A percentile compares a stretch with the other conserved stretches of the same genome.
These are phyloP conservation scores for Melanotus villosus DNA, from an alignment of 2,888 invertebrate genomes.

Conservation along the genomic window DNA sequence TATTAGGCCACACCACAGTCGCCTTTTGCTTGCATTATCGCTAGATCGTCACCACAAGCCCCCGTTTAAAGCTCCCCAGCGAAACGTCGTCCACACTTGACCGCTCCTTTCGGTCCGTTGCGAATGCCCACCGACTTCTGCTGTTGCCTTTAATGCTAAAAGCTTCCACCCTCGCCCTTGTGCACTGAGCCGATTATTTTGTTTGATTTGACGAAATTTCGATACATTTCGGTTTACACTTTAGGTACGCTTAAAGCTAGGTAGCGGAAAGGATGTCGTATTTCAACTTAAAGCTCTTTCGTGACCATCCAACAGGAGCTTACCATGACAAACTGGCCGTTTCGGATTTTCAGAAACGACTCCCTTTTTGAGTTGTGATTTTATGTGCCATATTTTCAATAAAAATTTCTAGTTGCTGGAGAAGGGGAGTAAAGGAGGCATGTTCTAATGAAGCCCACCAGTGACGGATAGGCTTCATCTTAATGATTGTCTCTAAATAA, in stretches of 20 bases:
- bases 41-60: constrained; percentile 36
- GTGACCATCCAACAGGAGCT: too few relatives aligned
- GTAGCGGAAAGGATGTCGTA: too few relatives aligned
- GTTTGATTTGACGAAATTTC: constrained; percentile 38
- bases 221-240: constrained; percentile 24
- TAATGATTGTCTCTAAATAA: too few relatives aligned
- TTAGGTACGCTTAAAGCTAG: constrained; percentile 6
- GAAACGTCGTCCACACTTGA: constrained; percentile 41
- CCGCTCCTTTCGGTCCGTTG: constrained; percentile 42
- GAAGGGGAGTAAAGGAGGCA: too few relatives aligned
- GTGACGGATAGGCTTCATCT: too few relatives aligned
- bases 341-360: not conserved
- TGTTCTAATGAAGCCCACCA: too few relatives aligned
- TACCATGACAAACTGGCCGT: not conserved
- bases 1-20: constrained; percentile 31
- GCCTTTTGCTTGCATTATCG: constrained; percentile 39
- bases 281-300: too few relatives aligned
- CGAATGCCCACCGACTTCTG: constrained; percentile 40
- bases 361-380: too few relatives aligned
- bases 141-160: constrained; percentile 39
- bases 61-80: constrained; percentile 41
- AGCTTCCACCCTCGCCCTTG: constrained; percentile 34
- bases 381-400: too few relatives aligned
- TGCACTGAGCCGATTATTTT: constrained; percentile 39
- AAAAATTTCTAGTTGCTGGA: too few relatives aligned